Percentiles rank a stretch among this genome's conserved stretches.
phyloP scores from a whole-genome alignment of 2,888 invertebrate species.

The Mesorhabditis sp. region DNA sequence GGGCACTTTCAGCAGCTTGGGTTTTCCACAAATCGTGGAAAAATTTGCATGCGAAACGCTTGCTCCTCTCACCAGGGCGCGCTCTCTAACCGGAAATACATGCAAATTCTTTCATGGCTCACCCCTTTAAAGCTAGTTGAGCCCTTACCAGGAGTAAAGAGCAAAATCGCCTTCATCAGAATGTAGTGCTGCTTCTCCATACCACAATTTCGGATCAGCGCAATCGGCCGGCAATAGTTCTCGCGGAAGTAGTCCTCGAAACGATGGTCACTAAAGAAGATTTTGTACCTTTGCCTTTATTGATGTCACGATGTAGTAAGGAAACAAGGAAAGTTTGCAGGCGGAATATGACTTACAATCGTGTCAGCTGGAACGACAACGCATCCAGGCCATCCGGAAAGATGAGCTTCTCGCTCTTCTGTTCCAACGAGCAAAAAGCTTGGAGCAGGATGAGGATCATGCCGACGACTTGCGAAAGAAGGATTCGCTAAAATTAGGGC shows the following conservation, averaged over 20 bases:
- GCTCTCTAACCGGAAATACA: conserved; percentile 14
- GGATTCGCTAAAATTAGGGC: conserved; percentile 15
- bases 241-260: conserved; percentile 29
- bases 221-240: conserved; percentile 31
- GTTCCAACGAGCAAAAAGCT: conserved; percentile 32
- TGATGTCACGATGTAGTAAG: too few species aligned
- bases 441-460: conserved; percentile 29
- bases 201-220: conserved; percentile 21
- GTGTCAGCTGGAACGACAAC: conserved; percentile 17
- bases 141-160: conserved; percentile 29
- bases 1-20: neutral
- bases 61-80: too few species aligned
- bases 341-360: conserved; percentile 18
- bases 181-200: conserved; percentile 28
- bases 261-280: conserved; percentile 10
- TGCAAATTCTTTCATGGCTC: neutral
- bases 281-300: neutral
- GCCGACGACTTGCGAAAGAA: conserved; percentile 32
- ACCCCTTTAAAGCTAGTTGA: neutral
- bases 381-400: conserved; percentile 36
- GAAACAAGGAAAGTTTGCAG: neutral
- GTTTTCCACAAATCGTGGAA: neutral
- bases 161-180: conserved; percentile 34
- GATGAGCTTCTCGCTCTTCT: conserved; percentile 22
- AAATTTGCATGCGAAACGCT: neutral